Percentiles rank a stretch among this genome's conserved stretches.
Evolutionary conservation across 2,888 invertebrate genomes (phyloP).

Genomic region (Azorinus chamasolen): DNA sequence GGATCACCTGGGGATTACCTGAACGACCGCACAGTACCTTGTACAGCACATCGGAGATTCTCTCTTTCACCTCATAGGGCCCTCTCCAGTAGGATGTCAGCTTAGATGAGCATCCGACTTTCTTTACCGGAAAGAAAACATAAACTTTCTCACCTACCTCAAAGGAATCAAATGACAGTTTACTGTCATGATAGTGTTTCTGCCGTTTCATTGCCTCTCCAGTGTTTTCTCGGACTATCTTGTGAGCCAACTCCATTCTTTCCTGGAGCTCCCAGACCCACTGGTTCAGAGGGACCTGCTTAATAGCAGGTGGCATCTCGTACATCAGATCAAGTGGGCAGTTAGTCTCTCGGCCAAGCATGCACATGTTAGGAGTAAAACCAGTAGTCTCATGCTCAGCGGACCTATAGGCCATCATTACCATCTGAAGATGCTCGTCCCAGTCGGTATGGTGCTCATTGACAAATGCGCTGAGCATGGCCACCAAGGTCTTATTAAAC

Average conservation of each 20-base stretch:
- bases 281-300: conserved; percentile 13
- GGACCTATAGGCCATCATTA: conserved; percentile 42
- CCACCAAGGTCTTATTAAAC: not conserved
- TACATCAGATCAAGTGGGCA: conserved; percentile 28
- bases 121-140: conserved; percentile 20
- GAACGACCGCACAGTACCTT: conserved; percentile 17
- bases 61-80: conserved; percentile 15
- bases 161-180: conserved; percentile 20
- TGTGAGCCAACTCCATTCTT: conserved; percentile 23
- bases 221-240: conserved; percentile 19
- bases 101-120: conserved; percentile 16
- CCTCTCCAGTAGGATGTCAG: conserved; percentile 26
- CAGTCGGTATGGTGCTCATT: conserved; percentile 43
- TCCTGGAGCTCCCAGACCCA: conserved; percentile 46
- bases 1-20: conserved; percentile 5
- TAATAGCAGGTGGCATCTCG: conserved; percentile 16
- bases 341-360: conserved; percentile 31
- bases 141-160: conserved; percentile 17
- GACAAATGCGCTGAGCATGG: conserved; percentile 45
- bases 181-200: conserved; percentile 25
- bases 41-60: conserved; percentile 16
- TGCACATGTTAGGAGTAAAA: conserved; percentile 30
- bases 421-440: conserved; percentile 39
- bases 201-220: conserved; percentile 22
- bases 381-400: conserved; percentile 45